Conservation (phyloP, 2,113 vertebrate genomes). For the Poeciliopsis retropinna region DNA sequence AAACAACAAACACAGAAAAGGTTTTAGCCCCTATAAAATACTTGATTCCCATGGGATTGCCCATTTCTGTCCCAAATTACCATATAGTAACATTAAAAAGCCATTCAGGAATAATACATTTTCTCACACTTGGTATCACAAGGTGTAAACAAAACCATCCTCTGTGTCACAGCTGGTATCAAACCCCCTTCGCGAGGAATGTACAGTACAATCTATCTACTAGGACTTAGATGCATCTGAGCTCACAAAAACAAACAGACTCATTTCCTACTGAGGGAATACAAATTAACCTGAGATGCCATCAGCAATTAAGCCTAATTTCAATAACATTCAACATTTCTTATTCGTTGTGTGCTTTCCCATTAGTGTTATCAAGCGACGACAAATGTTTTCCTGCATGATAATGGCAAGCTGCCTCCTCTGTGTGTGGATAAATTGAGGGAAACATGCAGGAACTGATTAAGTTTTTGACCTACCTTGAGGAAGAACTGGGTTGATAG, state of each 20-base stretch:
- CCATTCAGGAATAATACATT: not conserved
- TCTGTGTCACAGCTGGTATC: not conserved
- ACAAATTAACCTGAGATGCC: constrained; percentile 84
- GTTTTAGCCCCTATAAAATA: not conserved
- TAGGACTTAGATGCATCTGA: constrained; percentile 54
- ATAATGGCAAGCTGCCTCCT: constrained; percentile 74
- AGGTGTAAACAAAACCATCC: not conserved
- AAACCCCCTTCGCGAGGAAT: constrained; percentile 11
- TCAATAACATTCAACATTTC: constrained; percentile 84
- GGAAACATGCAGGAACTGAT: constrained; percentile 71
- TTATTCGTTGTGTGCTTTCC: constrained; percentile 76
- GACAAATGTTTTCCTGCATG: constrained; percentile 82
- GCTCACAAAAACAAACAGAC: constrained; percentile 68
- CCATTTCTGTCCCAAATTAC: not conserved
- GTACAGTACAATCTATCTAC: constrained; percentile 43
- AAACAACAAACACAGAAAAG: not conserved
- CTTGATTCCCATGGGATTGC: not conserved
- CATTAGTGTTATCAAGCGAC: constrained; percentile 84
- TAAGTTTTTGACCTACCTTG: constrained; percentile 63
- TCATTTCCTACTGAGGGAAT: constrained; percentile 76
- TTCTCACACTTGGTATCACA: not conserved
- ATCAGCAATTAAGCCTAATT: constrained; percentile 85
- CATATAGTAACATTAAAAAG: not conserved
- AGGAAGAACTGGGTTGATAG: constrained; percentile 37
- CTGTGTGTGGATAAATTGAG: constrained; percentile 67